These are phyloP conservation scores for Ferdinandea cuprea DNA, from an alignment of 2,888 invertebrate genomes.

Conservation along the genomic window DNA sequence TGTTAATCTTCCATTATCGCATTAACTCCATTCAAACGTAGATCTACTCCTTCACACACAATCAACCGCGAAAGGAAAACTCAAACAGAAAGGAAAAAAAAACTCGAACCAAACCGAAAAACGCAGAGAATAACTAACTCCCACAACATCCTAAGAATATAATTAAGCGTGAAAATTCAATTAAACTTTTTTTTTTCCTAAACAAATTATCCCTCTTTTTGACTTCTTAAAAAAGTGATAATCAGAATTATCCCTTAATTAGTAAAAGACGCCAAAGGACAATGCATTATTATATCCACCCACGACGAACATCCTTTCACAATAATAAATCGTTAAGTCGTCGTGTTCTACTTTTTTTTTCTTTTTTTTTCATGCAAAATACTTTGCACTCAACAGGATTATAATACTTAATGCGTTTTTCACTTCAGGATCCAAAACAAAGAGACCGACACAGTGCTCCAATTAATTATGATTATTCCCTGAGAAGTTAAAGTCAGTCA, in stretches of 20 bases:
- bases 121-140: slow-evolving; percentile 21
- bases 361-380: slow-evolving; percentile 31
- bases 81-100: not conserved
- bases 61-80: not conserved
- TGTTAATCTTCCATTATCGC: slow-evolving; percentile 37
- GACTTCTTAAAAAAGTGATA: slow-evolving; percentile 35
- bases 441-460: slow-evolving; percentile 7
- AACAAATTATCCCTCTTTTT: slow-evolving; percentile 55
- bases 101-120: too few species aligned
- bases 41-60: not conserved
- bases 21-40: slow-evolving; percentile 34
- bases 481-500: slow-evolving; percentile 18
- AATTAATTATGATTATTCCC: not conserved
- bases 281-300: slow-evolving; percentile 27
- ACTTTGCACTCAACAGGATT: slow-evolving; percentile 65
- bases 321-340: slow-evolving; percentile 28
- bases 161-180: slow-evolving; percentile 61
- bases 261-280: slow-evolving; percentile 44
- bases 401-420: slow-evolving; percentile 59
- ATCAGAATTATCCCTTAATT: slow-evolving; percentile 66
- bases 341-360: slow-evolving; percentile 51
- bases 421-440: slow-evolving; percentile 40
- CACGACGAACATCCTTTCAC: slow-evolving; percentile 5
- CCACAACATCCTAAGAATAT: slow-evolving; percentile 57
- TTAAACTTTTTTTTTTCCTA: slow-evolving; percentile 45